Evolutionary conservation across 2,113 vertebrate genomes (phyloP), one percentile per base, ranked within the genome.

Genomic region (Chunga burmeisteri): DNA sequence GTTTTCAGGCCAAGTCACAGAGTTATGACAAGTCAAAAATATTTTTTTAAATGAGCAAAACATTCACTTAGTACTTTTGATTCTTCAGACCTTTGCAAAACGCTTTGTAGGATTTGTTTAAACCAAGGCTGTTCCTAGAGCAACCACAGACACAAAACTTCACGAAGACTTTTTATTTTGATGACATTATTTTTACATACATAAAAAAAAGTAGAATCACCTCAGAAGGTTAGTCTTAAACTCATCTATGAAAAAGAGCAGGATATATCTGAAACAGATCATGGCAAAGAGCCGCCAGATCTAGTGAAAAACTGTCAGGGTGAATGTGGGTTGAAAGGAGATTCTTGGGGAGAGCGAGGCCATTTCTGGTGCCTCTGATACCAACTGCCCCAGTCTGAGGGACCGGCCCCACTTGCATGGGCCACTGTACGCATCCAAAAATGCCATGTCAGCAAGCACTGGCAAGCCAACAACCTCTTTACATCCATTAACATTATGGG

Each of bases 1-100:
- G 53, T 66, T 91, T 96, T 63, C 66, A 75, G 8, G 83, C 88
- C 83, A 95, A 97, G 88, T 84, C 86, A 95, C 72, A 87, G 50
- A 78, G 40, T 36, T 81, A 49, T 4, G 49, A 88, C 61, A 85
- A 89, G 86, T 65, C 86, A 96, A 72, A 61, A 78, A 19, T 20
- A 3, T 20, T 55, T 63, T 77, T 78, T 85, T 22, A 59, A 68
- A 84, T n/a, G 65, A 88, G 40, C 70, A 95, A 96, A 96, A 85
- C 49, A 87, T 89, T 87, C 53, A 46, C 52, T 53, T 75, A 87
- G 49, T 87, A 85, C 18, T 95, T 92, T 74, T 92, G 22, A 59
- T 80, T 96, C 59, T 81, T 93, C 19, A 72, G 85, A 61, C 53
- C 27, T 92, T 68, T 86, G 65, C 52, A 79, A 88, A 96, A 75